Base-by-base conservation (phyloP, 2,113 vertebrate genomes). In the Gallinago media region DNA sequence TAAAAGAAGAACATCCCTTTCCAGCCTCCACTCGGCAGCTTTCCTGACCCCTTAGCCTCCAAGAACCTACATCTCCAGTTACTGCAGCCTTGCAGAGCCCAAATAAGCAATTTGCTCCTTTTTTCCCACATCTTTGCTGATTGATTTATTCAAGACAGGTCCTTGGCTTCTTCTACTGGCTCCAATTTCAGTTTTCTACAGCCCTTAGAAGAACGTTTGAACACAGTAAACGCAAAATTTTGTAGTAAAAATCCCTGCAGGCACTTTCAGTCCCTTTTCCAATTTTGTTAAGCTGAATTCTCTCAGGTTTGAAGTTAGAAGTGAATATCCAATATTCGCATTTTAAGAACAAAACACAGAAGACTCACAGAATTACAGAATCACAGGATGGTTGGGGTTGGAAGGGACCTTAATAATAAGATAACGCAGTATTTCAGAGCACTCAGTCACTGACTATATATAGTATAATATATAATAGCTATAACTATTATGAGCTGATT, bases 11-110 rank as follows among this genome's bases (percentile, higher is more conserved):
- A 5, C 14, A 25, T 13, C 52, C 34, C n/a, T 55, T 72, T 21
- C 25, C 76, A 61, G 63, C 9, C 26, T 32, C 3, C 0, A 5
- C 11, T 25, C 0, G 0, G 4, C 44, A 25, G 7, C 29, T 26
- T 25, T 31, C 34, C 9, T 3, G 2, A 5, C 23, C 12, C 15
- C 17, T 21, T 15, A 3, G 21, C 32, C 63, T 32, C 44, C 54
- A 4, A 11, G 47, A 6, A 25, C 31, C 40, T 4, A 5, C 21
- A 22, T 12, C 52, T 32, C 19, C 2, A 8, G 12, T 7, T 17
- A 14, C 40, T 44, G 22, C 29, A 62, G 31, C 42, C n/a, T 36
- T 6, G 22, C 26, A 6, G 9, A 8, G 9, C 29, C 23, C 46
- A 29, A 52, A 66, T 4, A 31, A 63, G 46, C 6, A 14, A 19